Conservation (phyloP, 1,140 invertebrate species). For the Penaeus chinensis region DNA sequence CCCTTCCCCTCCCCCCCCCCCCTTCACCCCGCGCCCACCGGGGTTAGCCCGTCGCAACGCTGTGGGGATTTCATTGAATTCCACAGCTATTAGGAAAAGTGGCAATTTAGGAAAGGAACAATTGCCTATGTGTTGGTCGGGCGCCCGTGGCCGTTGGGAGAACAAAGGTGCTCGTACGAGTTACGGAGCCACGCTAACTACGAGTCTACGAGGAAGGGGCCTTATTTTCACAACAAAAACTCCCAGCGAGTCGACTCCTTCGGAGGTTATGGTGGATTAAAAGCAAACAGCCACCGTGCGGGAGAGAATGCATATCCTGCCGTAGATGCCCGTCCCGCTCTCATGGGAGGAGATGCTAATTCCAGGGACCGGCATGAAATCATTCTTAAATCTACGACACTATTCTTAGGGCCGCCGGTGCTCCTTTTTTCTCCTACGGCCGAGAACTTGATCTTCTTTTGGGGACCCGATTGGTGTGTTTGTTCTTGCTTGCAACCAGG, state of each 20-base stretch:
- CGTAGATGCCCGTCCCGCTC: background rate
- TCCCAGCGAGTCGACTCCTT: background rate
- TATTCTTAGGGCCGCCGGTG: background rate
- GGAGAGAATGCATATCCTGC: background rate
- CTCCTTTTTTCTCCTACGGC: background rate
- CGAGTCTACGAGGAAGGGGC: background rate
- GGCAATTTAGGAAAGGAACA: slow-evolving; percentile 48
- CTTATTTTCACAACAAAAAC: slow-evolving; percentile 5
- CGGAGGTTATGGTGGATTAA: slow-evolving; percentile 40
- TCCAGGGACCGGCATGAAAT: slow-evolving; percentile 6
- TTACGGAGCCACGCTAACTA: too few species aligned
- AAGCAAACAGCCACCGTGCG: slow-evolving; percentile 28
- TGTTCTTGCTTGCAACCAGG: too few species aligned
- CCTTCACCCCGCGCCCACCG: background rate
- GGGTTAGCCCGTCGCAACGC: slow-evolving; percentile 4
- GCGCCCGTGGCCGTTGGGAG: slow-evolving; percentile 21
- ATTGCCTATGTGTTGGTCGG: slow-evolving; percentile 47
- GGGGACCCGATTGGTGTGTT: too few species aligned
- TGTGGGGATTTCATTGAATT: slow-evolving; percentile 48
- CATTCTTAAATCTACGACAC: slow-evolving; percentile 8
- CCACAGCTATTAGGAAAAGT: slow-evolving; percentile 51
- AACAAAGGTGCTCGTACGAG: slow-evolving; percentile 10
- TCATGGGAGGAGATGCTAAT: background rate
- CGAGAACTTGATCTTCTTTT: background rate
- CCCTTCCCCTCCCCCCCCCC: background rate